Evolutionary conservation across 2,888 invertebrate species (phyloP), one percentile per base, ranked within the genome.

Genomic region (Temnothorax unifasciatus): DNA sequence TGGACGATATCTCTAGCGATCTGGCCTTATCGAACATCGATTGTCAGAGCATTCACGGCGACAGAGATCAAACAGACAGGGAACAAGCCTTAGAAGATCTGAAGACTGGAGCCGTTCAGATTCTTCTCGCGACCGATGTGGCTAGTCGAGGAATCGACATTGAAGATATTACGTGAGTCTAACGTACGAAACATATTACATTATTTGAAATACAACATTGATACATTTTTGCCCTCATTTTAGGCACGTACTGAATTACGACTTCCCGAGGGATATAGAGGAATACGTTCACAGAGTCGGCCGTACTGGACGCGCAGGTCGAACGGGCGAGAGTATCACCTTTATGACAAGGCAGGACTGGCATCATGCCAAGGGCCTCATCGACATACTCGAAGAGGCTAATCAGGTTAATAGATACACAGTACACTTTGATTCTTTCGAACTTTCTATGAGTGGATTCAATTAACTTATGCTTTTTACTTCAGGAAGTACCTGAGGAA

Each of bases 271-370:
- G 21, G 98, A 99, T 92, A 98, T 99, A 91, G 99, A 99, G 94
- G 99, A 99, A 92, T 99, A 99, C 95, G 98, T 98, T 0, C 99
- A 99, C 94, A 96, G 99, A 85, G 98, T 99, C n/a, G 99, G 99
- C 0, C 96, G 99, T 85, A 99, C 99, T 0, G 99, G 99, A 0
- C 96, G 99, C 83, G 99, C 99, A 21, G 99, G 99, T 21, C 96
- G 96, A 85, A 96, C 96, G 0, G 99, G 99, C 0, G 96, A 96
- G 76, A 97, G 99, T 0, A 96, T 99, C 52, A 98, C 98, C 79
- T 97, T 98, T 91, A 95, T 99, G 87, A 97, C 98, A 0, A 96
- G 97, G 59, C 95, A 95, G 41, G 98, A 99, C 94, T 98, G 99
- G 98, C 96, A 96, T 15, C 96, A 97, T 92, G 98, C 99, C 0